Conservation (phyloP, 2,113 vertebrate species). For the rabbit (Oryctolagus cuniculus) region DNA sequence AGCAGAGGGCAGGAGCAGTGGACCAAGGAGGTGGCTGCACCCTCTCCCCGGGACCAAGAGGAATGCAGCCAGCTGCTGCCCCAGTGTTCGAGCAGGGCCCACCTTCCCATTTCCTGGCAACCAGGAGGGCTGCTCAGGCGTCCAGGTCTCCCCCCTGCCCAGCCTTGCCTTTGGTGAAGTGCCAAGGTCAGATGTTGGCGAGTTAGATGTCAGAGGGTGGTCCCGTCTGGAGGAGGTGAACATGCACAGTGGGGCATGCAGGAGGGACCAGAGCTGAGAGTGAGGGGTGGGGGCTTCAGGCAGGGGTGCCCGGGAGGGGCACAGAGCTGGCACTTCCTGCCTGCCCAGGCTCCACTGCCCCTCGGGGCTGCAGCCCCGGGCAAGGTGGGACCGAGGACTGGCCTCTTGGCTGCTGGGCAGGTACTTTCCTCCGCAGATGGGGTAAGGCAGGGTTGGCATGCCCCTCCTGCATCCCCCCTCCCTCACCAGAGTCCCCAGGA, state of each 20-base stretch:
- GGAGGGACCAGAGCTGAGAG: not conserved
- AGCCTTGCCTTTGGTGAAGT: not conserved
- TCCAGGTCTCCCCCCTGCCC: not conserved
- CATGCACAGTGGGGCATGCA: fast-evolving
- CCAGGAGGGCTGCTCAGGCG: not conserved
- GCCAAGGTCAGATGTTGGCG: not conserved
- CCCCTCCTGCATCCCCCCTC: no score
- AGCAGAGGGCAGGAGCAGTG: conserved; percentile 16
- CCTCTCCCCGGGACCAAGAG: not conserved
- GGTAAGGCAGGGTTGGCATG: not conserved
- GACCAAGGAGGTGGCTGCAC: no score
- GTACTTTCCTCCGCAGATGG: conserved; percentile 58
- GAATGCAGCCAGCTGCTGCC: not conserved
- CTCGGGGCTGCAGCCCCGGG: not conserved
- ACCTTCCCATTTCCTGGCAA: no score
- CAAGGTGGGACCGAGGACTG: not conserved
- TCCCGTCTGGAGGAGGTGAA: no score
- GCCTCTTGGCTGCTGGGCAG: not conserved
- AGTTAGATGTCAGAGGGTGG: no score
- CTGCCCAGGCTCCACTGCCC: not conserved
- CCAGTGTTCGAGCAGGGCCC: not conserved
- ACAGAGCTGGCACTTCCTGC: fast-evolving
- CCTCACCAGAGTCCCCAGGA: not conserved
- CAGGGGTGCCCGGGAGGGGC: not conserved
- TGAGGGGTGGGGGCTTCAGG: not conserved